Evolutionary conservation across 2,888 invertebrate genomes (phyloP).

Genomic region (Tanytarsus gracilentus): DNA sequence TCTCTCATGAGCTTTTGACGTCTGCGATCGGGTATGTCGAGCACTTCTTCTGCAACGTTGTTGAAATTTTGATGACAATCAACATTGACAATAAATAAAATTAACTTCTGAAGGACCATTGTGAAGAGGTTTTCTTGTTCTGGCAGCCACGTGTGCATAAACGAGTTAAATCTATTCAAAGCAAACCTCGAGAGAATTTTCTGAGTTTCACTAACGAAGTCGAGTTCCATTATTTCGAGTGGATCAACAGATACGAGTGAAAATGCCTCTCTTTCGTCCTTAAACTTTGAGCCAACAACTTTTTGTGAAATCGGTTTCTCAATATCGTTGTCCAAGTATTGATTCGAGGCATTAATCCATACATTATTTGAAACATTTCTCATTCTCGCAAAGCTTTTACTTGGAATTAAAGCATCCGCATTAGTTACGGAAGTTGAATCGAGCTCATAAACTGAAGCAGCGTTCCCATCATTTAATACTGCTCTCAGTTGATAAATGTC

Average conservation of each 20-base stretch:
- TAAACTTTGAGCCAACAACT: conserved; percentile 86
- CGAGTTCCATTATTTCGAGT: conserved; percentile 93
- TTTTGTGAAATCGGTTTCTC: conserved; percentile 97
- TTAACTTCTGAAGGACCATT: neutral
- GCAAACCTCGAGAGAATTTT: conserved; percentile 80
- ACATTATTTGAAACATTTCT: conserved; percentile 90
- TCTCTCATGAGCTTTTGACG: conserved; percentile 56
- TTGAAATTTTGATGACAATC: conserved; percentile 44
- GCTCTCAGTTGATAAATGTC: conserved; percentile 55
- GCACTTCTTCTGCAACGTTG: conserved; percentile 70
- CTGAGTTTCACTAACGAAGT: conserved; percentile 99
- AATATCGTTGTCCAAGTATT: conserved; percentile 91
- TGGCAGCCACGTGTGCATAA: conserved; percentile 77
- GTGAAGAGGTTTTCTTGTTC: conserved; percentile 89
- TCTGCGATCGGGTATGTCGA: conserved; percentile 82
- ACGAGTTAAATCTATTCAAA: too few relatives aligned
- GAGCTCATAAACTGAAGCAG: conserved; percentile 89
- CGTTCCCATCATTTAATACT: conserved; percentile 85
- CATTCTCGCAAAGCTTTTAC: conserved; percentile 85
- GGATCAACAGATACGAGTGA: conserved; percentile 94
- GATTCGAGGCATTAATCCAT: conserved; percentile 96
- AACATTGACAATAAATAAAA: neutral
- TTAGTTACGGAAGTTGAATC: conserved; percentile 94
- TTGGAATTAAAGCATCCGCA: conserved; percentile 91
- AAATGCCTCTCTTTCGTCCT: conserved; percentile 98